Conservation (phyloP, 2,797 vertebrate genomes). For the Pristis pectinata region DNA sequence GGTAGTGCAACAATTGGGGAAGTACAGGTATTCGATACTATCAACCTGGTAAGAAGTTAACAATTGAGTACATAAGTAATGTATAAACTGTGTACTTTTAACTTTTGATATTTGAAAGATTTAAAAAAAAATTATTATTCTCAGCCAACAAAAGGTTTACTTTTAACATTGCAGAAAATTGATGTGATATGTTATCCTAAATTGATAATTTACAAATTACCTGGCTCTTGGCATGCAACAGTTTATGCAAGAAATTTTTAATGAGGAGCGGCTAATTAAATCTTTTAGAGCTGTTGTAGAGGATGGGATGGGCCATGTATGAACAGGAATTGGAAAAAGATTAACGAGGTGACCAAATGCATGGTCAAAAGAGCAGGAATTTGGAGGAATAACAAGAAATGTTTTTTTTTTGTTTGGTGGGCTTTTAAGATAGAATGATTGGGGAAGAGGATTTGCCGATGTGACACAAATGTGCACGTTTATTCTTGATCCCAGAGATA, state of each 20-base stretch:
- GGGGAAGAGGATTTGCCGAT: not conserved
- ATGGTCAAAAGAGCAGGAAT: not conserved
- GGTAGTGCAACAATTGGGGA: slow-evolving; percentile 95
- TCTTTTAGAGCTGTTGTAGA: not conserved
- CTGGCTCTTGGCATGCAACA: not conserved
- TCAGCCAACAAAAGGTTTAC: not conserved
- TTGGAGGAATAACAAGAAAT: not conserved
- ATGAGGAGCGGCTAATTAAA: not conserved
- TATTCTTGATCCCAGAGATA: too few species aligned
- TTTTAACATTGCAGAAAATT: not conserved
- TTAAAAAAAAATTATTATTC: not conserved
- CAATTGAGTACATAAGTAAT: not conserved
- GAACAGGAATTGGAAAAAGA: too few species aligned
- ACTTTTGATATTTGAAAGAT: not conserved
- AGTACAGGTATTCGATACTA: slow-evolving; percentile 96
- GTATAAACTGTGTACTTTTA: not conserved
- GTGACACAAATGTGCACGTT: too few species aligned
- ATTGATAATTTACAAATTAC: not conserved
- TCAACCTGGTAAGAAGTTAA: slow-evolving; percentile 79
- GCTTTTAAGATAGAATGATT: not conserved
- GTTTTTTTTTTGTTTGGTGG: not conserved
- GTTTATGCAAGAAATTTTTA: not conserved
- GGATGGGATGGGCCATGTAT: too few species aligned
- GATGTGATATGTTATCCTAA: not conserved
- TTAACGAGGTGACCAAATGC: not conserved